Base-by-base conservation (phyloP, 2,113 vertebrate species). In the Tringa solitaria region DNA sequence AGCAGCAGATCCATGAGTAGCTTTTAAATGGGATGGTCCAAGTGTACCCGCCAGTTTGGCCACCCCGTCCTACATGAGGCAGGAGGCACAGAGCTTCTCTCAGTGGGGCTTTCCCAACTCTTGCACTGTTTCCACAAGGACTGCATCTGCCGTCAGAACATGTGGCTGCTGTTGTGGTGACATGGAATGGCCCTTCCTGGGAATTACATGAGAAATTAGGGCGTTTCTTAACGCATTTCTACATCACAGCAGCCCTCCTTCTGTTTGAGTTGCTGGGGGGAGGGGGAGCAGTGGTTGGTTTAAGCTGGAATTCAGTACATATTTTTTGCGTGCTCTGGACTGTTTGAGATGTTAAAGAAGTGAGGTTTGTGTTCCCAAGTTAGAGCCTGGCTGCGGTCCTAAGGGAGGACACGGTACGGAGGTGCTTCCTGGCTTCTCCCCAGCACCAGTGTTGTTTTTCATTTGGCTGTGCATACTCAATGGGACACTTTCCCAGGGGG, bases 1-100 rank as follows among this genome's bases (percentile, higher is more conserved):
- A 87, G 12, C 8, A 23, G 35, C 39, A 68, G 43, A 46, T 68
- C n/a, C 72, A 24, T 0, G 3, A 35, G 53, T 4, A 69, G 39
- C 27, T 76, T 64, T 69, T 18, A 45, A 50, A 23, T 32, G 23
- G 24, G n/a, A 21, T 64, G 35, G 17, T 75, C 51, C 27, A 26
- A 33, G 22, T 41, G 21, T 69, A 28, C 12, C 17, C 21, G 23
- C 17, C 50, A 24, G 41, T 70, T 84, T 45, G 43, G 50, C n/a
- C 81, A 9, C 4, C 12, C 30, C 30, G 43, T 46, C 35, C 63
- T 68, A 2, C 13, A 1, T 0, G 2, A 18, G 41, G 14, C 45
- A 43, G 59, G 50, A 54, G 51, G 32, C 12, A 0, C 39, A 87
- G 85, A 53, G 54, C 20, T 51, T 20, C 26, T 45, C 4, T 22